Evolutionary conservation across 2,888 invertebrate genomes (phyloP).

Genomic region (Achlya flavicornis): DNA sequence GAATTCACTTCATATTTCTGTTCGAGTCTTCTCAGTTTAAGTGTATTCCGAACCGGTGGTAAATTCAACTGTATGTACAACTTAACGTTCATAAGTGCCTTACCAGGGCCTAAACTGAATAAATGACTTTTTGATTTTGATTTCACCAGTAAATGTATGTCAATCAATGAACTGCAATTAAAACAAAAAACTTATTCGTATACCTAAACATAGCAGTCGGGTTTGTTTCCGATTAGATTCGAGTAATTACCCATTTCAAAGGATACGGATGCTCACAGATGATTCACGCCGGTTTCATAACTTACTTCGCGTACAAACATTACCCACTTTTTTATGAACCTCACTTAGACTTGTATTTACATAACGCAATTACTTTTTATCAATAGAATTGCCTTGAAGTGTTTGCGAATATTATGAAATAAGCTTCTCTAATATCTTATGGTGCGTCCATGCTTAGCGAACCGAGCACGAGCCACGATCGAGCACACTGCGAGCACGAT

Average conservation of each 20-base stretch:
- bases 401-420: constrained; percentile 6
- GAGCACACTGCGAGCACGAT: no score
- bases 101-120: no score
- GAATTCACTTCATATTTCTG: no score
- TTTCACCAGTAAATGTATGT: neutral
- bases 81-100: no score
- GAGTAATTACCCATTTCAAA: neutral
- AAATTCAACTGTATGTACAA: no score
- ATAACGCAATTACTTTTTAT: constrained; percentile 8
- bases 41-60: no score
- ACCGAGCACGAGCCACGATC: no score
- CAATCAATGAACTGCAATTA: neutral
- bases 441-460: no score
- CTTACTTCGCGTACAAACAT: constrained; percentile 19
- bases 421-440: neutral
- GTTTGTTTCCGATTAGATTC: neutral
- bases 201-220: neutral
- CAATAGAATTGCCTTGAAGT: neutral
- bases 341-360: constrained; percentile 15
- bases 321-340: constrained; percentile 20
- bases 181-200: neutral
- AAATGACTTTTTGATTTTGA: no score
- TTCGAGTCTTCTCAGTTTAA: no score
- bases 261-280: constrained; percentile 1
- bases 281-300: constrained; percentile 17